phyloP scores from a whole-genome alignment of 2,113 vertebrate species.

The Trogon surrucura region DNA sequence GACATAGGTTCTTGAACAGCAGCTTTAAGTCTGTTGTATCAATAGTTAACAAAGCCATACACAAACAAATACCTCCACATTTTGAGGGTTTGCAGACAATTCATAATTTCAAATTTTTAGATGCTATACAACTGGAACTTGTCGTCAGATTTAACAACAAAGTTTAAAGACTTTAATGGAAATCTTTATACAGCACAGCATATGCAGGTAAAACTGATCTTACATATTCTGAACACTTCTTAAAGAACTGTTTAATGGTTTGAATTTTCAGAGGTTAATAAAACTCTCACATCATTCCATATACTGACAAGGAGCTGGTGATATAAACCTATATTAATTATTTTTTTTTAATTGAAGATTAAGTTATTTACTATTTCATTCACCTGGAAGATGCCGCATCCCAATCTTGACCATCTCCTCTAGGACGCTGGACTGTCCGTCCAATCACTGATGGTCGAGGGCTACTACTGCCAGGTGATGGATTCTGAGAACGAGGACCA shows the following conservation, averaged over 20 bases:
- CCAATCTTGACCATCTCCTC: conserved; percentile 96
- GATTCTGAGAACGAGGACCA: conserved; percentile 79
- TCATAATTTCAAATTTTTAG: not conserved
- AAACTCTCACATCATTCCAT: not conserved
- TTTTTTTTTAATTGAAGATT: not conserved
- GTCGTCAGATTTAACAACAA: not conserved
- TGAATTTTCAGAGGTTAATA: not conserved
- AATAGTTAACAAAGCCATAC: not conserved
- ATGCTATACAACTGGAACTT: not conserved
- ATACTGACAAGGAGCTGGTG: not conserved
- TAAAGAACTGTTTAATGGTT: not conserved
- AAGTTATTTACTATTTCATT: not conserved
- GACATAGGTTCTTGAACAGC: not conserved
- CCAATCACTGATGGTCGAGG: conserved; percentile 92
- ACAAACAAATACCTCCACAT: not conserved
- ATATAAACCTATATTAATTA: not conserved
- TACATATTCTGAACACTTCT: not conserved
- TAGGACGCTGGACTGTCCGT: conserved; percentile 86
- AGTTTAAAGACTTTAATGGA: not conserved
- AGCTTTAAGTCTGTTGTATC: not conserved
- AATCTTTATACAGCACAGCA: not conserved
- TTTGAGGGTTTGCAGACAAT: not conserved
- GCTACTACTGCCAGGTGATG: conserved; percentile 86
- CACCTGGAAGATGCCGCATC: conserved; percentile 91
- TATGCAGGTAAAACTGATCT: not conserved